Conservation (phyloP, 1,140 invertebrate genomes). For the Spodoptera litura region DNA sequence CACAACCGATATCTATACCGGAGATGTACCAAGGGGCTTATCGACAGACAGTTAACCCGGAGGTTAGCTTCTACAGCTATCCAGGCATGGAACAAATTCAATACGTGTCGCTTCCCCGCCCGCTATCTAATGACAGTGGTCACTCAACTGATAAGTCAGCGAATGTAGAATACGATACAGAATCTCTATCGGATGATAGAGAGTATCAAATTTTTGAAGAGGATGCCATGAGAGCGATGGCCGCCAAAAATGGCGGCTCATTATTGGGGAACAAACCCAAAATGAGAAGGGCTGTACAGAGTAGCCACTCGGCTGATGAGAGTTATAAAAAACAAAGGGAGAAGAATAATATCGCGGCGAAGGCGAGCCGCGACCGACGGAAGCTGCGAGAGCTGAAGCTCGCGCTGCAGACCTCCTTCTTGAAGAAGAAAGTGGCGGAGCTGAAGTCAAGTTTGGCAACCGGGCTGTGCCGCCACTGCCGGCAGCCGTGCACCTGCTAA, state of each 20-base stretch:
- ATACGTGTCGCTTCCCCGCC: not conserved
- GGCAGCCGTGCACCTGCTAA: not conserved
- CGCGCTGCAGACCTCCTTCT: not conserved
- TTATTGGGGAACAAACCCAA: not conserved
- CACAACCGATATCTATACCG: too few species aligned
- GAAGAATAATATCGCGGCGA: not conserved
- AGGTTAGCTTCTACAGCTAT: too few species aligned
- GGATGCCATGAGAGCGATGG: not conserved
- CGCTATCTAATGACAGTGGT: not conserved
- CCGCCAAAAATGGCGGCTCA: not conserved
- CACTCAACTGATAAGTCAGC: not conserved
- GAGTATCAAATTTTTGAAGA: conserved; percentile 48
- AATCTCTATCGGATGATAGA: conserved; percentile 43
- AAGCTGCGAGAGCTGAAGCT: not conserved
- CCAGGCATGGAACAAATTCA: too few species aligned
- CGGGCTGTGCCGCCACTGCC: not conserved
- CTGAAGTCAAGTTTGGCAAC: not conserved
- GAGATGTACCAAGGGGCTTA: too few species aligned
- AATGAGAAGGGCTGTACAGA: conserved; percentile 63
- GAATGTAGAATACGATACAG: conserved; percentile 35
- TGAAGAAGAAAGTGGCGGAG: not conserved
- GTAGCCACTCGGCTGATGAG: not conserved
- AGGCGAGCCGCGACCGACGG: not conserved
- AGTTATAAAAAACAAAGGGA: not conserved
- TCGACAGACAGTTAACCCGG: too few species aligned